Conservation (phyloP, 23 tunicate species). For the Phallusia fumigata region DNA sequence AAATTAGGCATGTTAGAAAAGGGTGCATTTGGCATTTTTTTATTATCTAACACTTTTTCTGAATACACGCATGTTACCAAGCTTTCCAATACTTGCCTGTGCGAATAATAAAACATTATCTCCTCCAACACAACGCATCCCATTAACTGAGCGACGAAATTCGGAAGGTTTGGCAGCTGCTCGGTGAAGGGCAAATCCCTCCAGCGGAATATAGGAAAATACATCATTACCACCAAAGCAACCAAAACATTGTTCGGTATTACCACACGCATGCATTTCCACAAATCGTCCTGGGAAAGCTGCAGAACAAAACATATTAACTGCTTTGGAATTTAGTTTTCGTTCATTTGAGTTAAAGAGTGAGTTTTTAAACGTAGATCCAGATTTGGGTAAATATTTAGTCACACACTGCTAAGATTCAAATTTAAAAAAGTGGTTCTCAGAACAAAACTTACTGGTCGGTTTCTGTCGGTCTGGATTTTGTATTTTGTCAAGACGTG, state of each 20-base stretch:
- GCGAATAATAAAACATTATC: slow-evolving; percentile 1
- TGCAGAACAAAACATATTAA: not conserved
- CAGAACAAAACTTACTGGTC: not conserved
- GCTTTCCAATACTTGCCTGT: not conserved
- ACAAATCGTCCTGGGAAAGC: not conserved
- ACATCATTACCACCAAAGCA: not conserved
- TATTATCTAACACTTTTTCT: too few species aligned
- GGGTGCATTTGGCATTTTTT: too few species aligned
- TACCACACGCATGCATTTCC: not conserved
- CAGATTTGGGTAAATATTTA: too few species aligned
- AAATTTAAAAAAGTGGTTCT: not conserved
- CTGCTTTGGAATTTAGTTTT: too few species aligned
- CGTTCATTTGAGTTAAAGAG: too few species aligned
- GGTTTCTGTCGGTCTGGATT: not conserved
- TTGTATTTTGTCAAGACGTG: not conserved
- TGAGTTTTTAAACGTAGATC: too few species aligned
- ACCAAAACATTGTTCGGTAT: not conserved
- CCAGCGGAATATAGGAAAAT: not conserved
- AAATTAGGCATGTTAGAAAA: too few species aligned
- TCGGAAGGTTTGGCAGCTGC: not conserved
- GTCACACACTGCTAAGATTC: too few species aligned
- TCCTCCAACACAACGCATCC: slow-evolving; percentile 7
- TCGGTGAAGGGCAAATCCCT: not conserved
- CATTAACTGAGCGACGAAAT: not conserved
- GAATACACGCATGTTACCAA: too few species aligned